phyloP scores from a whole-genome alignment of 2,797 vertebrate genomes.

The Streptopelia turtur region DNA sequence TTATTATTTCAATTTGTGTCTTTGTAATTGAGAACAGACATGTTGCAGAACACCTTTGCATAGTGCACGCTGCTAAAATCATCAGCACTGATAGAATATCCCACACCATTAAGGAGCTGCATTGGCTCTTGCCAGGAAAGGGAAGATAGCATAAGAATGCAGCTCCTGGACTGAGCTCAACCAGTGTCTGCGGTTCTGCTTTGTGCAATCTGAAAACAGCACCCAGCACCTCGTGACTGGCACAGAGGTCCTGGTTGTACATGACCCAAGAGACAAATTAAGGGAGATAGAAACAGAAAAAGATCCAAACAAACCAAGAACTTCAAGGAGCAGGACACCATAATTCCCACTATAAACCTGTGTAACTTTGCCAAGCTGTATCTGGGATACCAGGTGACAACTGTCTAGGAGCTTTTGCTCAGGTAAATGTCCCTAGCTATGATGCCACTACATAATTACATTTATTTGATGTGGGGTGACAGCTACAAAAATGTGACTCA shows the following conservation, averaged over 20 bases:
- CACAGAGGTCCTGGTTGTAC: not conserved
- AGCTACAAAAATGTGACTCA: slow-evolving; percentile 12
- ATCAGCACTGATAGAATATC: not conserved
- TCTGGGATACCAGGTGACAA: not conserved
- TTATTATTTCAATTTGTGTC: not conserved
- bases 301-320: not conserved
- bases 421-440: not conserved
- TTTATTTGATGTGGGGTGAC: not conserved
- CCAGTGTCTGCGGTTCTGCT: not conserved
- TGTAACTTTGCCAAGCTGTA: not conserved
- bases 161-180: not conserved
- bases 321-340: not conserved
- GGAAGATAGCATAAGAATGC: not conserved
- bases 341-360: not conserved
- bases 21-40: not conserved
- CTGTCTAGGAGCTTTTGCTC: not conserved
- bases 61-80: not conserved
- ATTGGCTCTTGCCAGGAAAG: not conserved
- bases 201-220: fast-evolving
- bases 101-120: not conserved
- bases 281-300: not conserved
- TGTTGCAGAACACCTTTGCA: not conserved
- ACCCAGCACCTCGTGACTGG: not conserved
- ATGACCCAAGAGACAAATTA: not conserved
- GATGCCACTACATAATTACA: not conserved